Percentiles rank a stretch among this genome's conserved stretches.
Conservation (phyloP, 2,797 vertebrate genomes). For the Miichthys miiuy region DNA sequence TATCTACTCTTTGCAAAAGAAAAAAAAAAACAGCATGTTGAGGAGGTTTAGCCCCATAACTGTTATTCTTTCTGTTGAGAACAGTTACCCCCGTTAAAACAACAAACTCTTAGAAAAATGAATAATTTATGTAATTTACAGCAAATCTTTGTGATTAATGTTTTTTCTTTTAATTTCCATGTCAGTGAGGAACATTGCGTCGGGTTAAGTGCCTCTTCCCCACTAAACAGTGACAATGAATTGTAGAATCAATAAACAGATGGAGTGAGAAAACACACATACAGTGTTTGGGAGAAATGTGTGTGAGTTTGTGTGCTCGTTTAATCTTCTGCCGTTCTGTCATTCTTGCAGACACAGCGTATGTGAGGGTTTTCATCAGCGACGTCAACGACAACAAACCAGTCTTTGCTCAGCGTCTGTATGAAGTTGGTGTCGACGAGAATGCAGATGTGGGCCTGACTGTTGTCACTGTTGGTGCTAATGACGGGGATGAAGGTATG, state of each 20-base stretch:
- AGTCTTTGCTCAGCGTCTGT: constrained; percentile 87
- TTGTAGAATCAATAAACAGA: constrained; percentile 67
- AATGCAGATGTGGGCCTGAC: constrained; percentile 90
- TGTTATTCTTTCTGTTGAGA: constrained; percentile 44
- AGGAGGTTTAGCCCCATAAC: constrained; percentile 44
- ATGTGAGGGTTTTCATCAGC: constrained; percentile 91
- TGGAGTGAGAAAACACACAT: constrained; percentile 38
- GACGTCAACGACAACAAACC: constrained; percentile 95
- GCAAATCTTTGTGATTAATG: constrained; percentile 47
- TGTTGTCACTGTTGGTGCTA: constrained; percentile 88
- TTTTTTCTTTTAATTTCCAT: constrained; percentile 57
- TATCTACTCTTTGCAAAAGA: constrained; percentile 46
- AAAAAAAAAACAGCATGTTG: constrained; percentile 40
- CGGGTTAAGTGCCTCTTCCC: constrained; percentile 67
- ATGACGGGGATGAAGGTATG: constrained; percentile 92
- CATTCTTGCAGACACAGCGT: constrained; percentile 88
- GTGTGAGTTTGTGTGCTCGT: constrained; percentile 14
- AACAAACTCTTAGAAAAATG: constrained; percentile 59
- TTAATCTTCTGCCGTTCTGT: constrained; percentile 75
- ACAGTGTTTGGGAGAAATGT: neutral
- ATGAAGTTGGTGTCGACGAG: constrained; percentile 90
- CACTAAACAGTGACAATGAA: constrained; percentile 63
- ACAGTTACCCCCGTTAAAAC: constrained; percentile 50
- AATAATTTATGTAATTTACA: constrained; percentile 71
- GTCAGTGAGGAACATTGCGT: constrained; percentile 63